phyloP scores from a whole-genome alignment of 2,113 vertebrate genomes.

The Ammodramus savannarum region DNA sequence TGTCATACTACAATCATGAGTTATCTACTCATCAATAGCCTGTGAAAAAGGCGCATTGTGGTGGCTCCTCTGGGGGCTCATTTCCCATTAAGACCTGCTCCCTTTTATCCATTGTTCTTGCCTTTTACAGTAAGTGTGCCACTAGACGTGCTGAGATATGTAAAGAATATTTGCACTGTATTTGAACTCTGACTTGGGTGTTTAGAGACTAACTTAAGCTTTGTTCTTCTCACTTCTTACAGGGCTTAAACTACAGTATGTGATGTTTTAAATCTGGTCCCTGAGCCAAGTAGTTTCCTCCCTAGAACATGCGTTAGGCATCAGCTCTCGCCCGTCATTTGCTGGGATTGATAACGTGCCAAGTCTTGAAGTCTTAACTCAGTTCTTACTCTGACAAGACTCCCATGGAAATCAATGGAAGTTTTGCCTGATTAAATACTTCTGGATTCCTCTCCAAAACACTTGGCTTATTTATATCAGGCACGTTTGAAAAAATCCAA shows the following conservation, averaged over 20 bases:
- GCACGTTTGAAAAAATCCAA: not conserved
- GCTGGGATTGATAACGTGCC: conserved; percentile 64
- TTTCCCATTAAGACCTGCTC: not conserved
- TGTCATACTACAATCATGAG: not conserved
- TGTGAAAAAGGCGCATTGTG: not conserved
- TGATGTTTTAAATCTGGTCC: conserved; percentile 55
- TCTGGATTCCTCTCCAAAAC: conserved; percentile 33
- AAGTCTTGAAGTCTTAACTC: conserved; percentile 60
- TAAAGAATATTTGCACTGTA: conserved; percentile 36
- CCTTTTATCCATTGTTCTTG: not conserved
- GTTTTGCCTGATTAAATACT: conserved; percentile 60
- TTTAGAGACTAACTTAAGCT: conserved; percentile 48
- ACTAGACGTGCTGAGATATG: conserved; percentile 5
- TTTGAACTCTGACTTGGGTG: conserved; percentile 49
- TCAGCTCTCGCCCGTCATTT: conserved; percentile 53
- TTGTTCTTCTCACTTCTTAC: conserved; percentile 61
- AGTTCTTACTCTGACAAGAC: conserved; percentile 31
- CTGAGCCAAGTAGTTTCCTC: conserved; percentile 69
- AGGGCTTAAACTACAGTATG: conserved; percentile 31
- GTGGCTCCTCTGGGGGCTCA: not conserved
- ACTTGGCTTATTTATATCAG: conserved; percentile 42
- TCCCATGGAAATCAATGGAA: conserved; percentile 57
- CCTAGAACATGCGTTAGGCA: conserved; percentile 69
- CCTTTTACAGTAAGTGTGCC: not conserved
- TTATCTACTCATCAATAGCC: not conserved